phyloP scores from a whole-genome alignment of 2,888 invertebrate species.

The Thecophora atra region DNA sequence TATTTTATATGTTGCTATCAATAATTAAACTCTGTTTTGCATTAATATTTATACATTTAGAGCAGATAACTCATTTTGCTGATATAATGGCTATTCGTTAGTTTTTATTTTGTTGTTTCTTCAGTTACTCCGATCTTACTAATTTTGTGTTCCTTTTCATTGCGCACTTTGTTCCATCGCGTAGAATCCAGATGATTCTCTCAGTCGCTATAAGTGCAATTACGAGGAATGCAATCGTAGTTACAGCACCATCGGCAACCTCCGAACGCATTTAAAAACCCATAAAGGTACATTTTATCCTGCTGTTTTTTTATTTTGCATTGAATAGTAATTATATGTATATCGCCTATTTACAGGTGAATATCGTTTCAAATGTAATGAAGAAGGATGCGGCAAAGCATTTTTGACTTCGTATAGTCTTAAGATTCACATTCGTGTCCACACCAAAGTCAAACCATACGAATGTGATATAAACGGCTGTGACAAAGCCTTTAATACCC shows the following conservation, averaged over 20 bases:
- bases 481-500: slow-evolving; percentile 92
- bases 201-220: slow-evolving; percentile 84
- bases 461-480: slow-evolving; percentile 84
- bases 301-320: not conserved
- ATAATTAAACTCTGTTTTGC: no score
- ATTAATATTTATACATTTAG: no score
- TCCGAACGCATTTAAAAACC: slow-evolving; percentile 94
- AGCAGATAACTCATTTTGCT: not conserved
- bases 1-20: no score
- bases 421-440: slow-evolving; percentile 93
- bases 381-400: slow-evolving; percentile 88
- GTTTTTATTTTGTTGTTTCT: not conserved
- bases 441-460: slow-evolving; percentile 92
- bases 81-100: not conserved
- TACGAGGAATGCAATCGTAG: slow-evolving; percentile 88
- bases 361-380: slow-evolving; percentile 90
- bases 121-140: not conserved
- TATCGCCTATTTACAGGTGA: slow-evolving; percentile 75
- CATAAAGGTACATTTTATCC: slow-evolving; percentile 79
- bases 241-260: slow-evolving; percentile 93
- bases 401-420: slow-evolving; percentile 95
- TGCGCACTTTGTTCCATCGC: slow-evolving; percentile 17
- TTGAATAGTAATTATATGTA: not conserved
- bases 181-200: slow-evolving; percentile 62
- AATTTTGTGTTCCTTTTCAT: not conserved